Conservation (phyloP, 2,888 invertebrate genomes). For the Nephrotoma flavescens region DNA sequence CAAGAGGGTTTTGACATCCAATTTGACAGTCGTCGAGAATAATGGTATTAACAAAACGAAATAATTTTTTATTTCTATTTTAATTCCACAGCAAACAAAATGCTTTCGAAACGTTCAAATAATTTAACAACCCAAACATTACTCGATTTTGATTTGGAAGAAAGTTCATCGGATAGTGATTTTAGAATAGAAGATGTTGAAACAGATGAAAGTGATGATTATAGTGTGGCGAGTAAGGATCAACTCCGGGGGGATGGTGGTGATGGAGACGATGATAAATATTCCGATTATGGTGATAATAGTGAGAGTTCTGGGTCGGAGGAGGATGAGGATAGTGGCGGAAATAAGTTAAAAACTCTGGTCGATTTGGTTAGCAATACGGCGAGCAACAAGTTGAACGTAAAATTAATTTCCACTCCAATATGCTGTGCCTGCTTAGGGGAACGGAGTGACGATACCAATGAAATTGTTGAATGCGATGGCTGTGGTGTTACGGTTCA, state of each 20-base stretch:
- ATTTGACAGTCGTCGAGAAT: neutral
- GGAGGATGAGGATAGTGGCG: slow-evolving; percentile 8
- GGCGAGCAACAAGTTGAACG: neutral
- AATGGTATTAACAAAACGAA: neutral
- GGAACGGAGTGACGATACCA: slow-evolving; percentile 80
- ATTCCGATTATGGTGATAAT: slow-evolving; percentile 19
- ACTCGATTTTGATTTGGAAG: slow-evolving; percentile 71
- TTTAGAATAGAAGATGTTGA: slow-evolving; percentile 79
- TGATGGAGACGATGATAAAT: slow-evolving; percentile 9
- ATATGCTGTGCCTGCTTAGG: slow-evolving; percentile 90
- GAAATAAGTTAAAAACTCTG: neutral
- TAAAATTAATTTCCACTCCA: slow-evolving; percentile 45
- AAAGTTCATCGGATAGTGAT: slow-evolving; percentile 89
- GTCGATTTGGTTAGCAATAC: neutral
- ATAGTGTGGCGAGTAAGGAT: slow-evolving; percentile 17
- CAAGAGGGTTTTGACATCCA: neutral
- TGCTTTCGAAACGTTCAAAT: slow-evolving; percentile 33
- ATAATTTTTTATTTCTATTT: neutral
- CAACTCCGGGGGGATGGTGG: slow-evolving; percentile 17
- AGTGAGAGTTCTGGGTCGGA: slow-evolving; percentile 29
- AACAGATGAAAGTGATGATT: slow-evolving; percentile 47
- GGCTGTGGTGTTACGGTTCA: slow-evolving; percentile 93
- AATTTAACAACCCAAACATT: slow-evolving; percentile 50
- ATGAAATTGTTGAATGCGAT: slow-evolving; percentile 96
- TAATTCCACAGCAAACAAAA: neutral